Evolutionary conservation across 2,888 invertebrate species (phyloP), one percentile per base, ranked within the genome.

Genomic region (Amiota communis): DNA sequence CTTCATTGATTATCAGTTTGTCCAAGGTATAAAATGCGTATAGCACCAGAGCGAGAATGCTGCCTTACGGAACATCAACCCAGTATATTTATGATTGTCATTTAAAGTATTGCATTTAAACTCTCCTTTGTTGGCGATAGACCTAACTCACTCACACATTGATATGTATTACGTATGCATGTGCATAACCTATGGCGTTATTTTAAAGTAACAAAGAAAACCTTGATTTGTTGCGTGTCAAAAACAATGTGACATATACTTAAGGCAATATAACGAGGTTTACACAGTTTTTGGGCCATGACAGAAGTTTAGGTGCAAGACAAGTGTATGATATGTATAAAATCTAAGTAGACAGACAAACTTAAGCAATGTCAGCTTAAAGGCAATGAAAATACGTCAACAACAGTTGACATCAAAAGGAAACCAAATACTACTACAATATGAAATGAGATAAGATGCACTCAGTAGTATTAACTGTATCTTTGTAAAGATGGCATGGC

Each of bases 381-480:
- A 75, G 64, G 46, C 47, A 47, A 70, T 67, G 36, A 73, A 59
- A 71, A 64, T 73, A 23, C 57, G 69, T 61, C 51, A n/a, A 70
- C 64, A 69, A 72, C 73, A 72, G 65, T 48, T 17, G 48, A 48
- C 65, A 48, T 65, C 65, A 65, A 65, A 65, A 65, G 65, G 65
- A 8, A 36, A 6, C 2, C 6, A 6, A 36, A 36, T 15, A 65
- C n/a, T 15, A 65, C n/a, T 20, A 15, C 10, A 65, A 48, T 53
- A 17, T 65, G 48, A 65, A 49, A 65, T 65, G 48, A 48, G 65
- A 15, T 48, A 3, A 36, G 65, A 15, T 48, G 11, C 3, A 36
- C 6, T 36, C 2, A 36, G 8, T 6, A 36, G 8, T 6, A 36
- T 36, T 36, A 36, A 36, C 36, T 36, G 36, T 36, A 36, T 36